Base-by-base conservation (phyloP, 2,888 invertebrate species). In the Adineta ricciae region DNA sequence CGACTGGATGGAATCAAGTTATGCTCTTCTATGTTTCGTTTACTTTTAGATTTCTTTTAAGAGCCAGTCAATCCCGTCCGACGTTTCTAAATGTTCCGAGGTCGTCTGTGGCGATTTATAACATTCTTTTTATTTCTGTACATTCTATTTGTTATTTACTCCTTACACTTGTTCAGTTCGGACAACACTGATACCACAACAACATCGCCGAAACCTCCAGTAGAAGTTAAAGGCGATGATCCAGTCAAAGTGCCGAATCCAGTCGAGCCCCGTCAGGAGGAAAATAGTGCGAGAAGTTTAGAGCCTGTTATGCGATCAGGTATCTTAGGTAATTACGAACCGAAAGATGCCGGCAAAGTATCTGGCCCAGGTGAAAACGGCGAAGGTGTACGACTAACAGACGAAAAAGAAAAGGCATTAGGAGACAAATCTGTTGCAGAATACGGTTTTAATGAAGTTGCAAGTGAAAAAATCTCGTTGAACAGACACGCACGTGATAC, bases 361-460 rank as follows among this genome's bases (percentile, higher is more conserved):
- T 84, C 86, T 84, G 88, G 89, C 64, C 89, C 89, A 86, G 89
- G 89, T 88, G 86, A 50, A 27, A 73, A 73, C 49, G 85, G 85
- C 90, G 93, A 93, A 84, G 96, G 96, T 0, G 93, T 93, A 88
- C 92, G 95, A 0, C 94, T 96, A 89, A 92, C 93, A 9, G 93
- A 94, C 83, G 94, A 94, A 85, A 93, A 96, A 88, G 94, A 94
- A 88, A 94, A 94, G 88, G 11, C 14, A 64, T 94, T 94, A 88
- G 94, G 95, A 11, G 94, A 95, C 32, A 94, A 94, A 88, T 94
- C 96, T 0, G 95, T 96, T 89, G 94, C 94, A 87, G 96, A 97
- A 90, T 99, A 96, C 91, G 98, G 98, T 49, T 99, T 99, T 94
- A 98, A 98, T 90, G 96, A 97, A 90, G 95, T 95, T 14, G 96